Evolutionary conservation across 2,888 invertebrate species (phyloP).

Genomic region (Candidula unifasciata): DNA sequence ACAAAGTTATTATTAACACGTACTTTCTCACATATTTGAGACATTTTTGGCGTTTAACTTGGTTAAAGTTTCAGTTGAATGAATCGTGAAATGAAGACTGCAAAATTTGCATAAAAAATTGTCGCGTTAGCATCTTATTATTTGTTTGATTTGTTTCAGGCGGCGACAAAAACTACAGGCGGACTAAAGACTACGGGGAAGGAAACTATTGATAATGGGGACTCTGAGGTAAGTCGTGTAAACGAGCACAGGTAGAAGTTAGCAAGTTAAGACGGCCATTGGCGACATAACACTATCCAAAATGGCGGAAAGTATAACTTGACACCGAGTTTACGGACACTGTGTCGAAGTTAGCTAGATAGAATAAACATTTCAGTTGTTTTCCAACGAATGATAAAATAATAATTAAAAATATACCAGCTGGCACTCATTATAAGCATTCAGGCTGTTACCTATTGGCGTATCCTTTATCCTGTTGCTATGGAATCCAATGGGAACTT

Average conservation of each 20-base stretch:
- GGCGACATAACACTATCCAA: conserved; percentile 32
- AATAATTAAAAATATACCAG: no score
- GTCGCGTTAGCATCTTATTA: neutral
- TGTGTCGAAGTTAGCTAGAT: no score
- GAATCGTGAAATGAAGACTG: conserved; percentile 41
- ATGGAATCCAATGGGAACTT: no score
- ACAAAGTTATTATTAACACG: neutral
- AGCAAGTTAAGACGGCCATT: conserved; percentile 30
- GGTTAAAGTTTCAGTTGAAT: conserved; percentile 50
- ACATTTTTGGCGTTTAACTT: conserved; percentile 45
- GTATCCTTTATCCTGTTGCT: no score
- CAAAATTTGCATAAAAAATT: conserved; percentile 5
- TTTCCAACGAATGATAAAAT: no score
- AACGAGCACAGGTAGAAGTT: neutral
- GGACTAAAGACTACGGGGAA: conserved; percentile 67
- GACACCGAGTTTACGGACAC: no score
- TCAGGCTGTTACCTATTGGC: no score
- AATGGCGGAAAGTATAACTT: conserved; percentile 31
- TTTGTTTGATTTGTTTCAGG: conserved; percentile 62
- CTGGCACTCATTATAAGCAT: no score
- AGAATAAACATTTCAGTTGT: no score
- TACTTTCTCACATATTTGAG: neutral
- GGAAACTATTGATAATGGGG: conserved; percentile 70
- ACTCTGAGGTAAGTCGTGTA: conserved; percentile 67
- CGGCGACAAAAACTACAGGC: conserved; percentile 67